phyloP scores from a whole-genome alignment of 2,113 vertebrate genomes.

The Desmodus rotundus region DNA sequence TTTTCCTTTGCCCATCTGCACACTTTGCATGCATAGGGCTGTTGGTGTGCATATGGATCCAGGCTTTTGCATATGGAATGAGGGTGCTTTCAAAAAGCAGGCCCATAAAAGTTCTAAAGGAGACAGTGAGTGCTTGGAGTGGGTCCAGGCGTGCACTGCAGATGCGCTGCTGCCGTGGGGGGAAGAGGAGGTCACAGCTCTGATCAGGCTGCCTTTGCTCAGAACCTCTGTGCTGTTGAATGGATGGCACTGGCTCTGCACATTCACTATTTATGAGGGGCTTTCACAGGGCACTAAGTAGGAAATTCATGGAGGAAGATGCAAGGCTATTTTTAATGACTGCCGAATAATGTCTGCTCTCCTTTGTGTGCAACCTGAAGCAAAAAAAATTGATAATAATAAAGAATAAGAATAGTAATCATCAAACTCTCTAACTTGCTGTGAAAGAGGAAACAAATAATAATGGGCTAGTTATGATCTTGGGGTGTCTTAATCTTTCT shows the following conservation, averaged over 20 bases:
- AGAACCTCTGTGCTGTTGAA: not conserved
- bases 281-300: not conserved
- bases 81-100: conserved; percentile 19
- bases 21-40: conserved; percentile 39
- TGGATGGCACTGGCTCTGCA: not conserved
- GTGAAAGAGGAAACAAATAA: conserved; percentile 1
- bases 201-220: not conserved
- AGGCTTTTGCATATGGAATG: conserved; percentile 45
- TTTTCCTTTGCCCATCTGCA: conserved; percentile 42
- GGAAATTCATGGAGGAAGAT: not conserved
- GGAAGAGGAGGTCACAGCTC: not conserved
- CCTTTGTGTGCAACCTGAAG: conserved; percentile 22
- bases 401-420: not conserved
- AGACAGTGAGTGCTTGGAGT: not conserved
- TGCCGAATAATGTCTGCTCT: not conserved
- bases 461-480: not conserved
- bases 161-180: not conserved
- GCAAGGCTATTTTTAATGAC: not conserved
- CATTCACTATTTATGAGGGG: not conserved
- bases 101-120: conserved; percentile 1
- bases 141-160: not conserved
- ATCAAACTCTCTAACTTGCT: not conserved
- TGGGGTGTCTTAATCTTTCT: not conserved
- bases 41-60: not conserved
- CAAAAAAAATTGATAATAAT: not conserved